Evolutionary conservation across 2,113 vertebrate species (phyloP).

Genomic region (Epinephelus fuscoguttatus): DNA sequence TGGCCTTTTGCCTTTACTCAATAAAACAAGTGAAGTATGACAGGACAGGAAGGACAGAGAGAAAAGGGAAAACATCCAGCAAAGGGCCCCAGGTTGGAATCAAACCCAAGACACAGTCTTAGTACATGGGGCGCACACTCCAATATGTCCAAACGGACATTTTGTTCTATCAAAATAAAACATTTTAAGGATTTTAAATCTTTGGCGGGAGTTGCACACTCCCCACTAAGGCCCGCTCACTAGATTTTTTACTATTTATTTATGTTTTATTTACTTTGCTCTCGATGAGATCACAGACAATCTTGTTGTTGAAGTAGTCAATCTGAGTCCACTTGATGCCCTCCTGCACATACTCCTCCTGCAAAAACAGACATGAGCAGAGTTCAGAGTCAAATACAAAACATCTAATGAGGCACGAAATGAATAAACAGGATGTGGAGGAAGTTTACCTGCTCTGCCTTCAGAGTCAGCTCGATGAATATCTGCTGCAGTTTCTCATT

Average conservation of each 20-base stretch:
- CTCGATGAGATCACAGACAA: slow-evolving; percentile 97
- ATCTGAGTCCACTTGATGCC: slow-evolving; percentile 95
- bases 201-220: too few relatives aligned
- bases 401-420: background rate
- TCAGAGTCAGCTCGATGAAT: slow-evolving; percentile 97
- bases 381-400: background rate
- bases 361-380: slow-evolving; percentile 47
- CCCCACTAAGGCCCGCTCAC: background rate
- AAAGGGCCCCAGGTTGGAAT: too few relatives aligned
- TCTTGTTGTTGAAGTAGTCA: slow-evolving; percentile 97
- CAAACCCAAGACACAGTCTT: too few relatives aligned
- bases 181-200: background rate
- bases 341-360: slow-evolving; percentile 97
- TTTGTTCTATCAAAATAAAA: background rate
- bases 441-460: slow-evolving; percentile 94
- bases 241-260: background rate
- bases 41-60: too few relatives aligned
- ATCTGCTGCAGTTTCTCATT: slow-evolving; percentile 99
- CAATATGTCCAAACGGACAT: background rate
- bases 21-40: too few relatives aligned
- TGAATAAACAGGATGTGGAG: background rate
- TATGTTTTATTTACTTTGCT: slow-evolving; percentile 89
- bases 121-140: too few relatives aligned
- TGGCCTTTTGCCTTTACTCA: too few relatives aligned
- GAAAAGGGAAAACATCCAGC: too few relatives aligned